These are phyloP conservation scores for Capromys pilorides DNA, from an alignment of 2,797 vertebrate species.

Conservation along the genomic window DNA sequence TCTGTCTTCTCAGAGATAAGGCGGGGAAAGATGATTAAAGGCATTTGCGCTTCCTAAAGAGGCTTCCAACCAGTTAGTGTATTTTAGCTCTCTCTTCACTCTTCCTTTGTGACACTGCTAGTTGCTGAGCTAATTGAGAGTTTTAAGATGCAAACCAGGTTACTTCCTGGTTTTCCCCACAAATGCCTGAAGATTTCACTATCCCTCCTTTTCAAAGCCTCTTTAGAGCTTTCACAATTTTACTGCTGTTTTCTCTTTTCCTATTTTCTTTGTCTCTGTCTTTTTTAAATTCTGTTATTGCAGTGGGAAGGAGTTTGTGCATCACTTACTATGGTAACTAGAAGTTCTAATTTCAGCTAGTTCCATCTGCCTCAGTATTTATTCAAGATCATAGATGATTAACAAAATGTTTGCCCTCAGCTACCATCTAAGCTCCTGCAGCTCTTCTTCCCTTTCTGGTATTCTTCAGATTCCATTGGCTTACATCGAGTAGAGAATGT, in stretches of 20 bases:
- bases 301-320: rapidly evolving
- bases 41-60: not conserved
- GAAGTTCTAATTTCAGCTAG: conserved; percentile 1
- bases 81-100: not conserved
- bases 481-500: conserved; percentile 97
- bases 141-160: not conserved
- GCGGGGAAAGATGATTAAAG: not conserved
- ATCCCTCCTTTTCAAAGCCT: not conserved
- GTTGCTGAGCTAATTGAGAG: not conserved
- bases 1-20: not conserved
- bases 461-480: conserved; percentile 91
- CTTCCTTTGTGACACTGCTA: not conserved
- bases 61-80: not conserved
- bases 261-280: not conserved
- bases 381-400: not conserved
- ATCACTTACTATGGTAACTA: not conserved
- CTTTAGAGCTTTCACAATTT: conserved; percentile 7
- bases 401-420: not conserved
- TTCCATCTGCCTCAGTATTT: not conserved
- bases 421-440: not conserved
- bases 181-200: not conserved
- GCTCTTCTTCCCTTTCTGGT: not conserved
- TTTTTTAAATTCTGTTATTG: not conserved
- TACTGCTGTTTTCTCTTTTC: not conserved
- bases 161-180: not conserved